Conservation (phyloP, 2,113 vertebrate genomes). For the Piaya cayana region DNA sequence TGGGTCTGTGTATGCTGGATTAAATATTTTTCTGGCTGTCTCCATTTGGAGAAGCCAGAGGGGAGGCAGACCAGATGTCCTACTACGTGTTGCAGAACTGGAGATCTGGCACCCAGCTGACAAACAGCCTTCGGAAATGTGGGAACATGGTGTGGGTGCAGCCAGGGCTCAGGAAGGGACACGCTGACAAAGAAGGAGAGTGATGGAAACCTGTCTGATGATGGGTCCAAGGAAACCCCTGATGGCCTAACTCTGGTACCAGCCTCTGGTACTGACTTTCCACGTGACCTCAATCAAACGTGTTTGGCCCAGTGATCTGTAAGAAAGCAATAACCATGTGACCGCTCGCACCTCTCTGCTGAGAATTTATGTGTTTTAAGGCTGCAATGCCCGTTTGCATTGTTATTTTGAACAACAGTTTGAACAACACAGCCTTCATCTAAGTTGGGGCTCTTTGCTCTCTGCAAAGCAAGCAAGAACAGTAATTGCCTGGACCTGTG, state of each 20-base stretch:
- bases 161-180: not conserved
- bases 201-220: not conserved
- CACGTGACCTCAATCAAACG: not conserved
- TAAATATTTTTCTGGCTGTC: not conserved
- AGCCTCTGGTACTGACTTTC: not conserved
- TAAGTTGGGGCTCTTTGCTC: not conserved
- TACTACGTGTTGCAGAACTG: not conserved
- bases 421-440: not conserved
- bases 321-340: not conserved
- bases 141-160: not conserved
- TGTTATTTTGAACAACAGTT: not conserved
- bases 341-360: fast-evolving
- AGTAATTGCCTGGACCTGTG: not conserved
- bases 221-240: fast-evolving
- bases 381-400: not conserved
- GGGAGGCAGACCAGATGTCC: constrained; percentile 35
- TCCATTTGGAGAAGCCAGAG: not conserved
- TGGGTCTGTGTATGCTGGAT: not conserved
- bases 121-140: not conserved
- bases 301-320: not conserved
- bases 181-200: not conserved
- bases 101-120: not conserved
- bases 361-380: not conserved
- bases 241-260: not conserved
- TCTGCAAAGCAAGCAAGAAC: not conserved